Evolutionary conservation across 1,140 invertebrate genomes (phyloP), one percentile per base, ranked within the genome.

Genomic region (Idris sp.): DNA sequence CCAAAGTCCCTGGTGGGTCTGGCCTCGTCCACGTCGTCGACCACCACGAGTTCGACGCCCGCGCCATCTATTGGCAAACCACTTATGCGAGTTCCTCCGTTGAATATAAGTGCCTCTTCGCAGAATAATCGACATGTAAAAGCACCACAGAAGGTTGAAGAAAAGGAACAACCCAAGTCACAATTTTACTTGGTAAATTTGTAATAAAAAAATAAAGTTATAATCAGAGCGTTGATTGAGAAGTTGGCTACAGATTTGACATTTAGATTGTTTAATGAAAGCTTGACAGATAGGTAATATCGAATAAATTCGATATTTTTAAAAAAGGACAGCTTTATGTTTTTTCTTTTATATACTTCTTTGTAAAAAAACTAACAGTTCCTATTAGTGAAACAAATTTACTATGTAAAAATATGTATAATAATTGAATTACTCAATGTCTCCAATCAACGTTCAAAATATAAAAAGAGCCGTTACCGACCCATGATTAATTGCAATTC

Each of bases 141-240:
- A 72, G 83, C 80, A 49, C 28, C 74, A 36, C 80, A 83, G 43
- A 87, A 84, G 26, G 81, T 84, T 19, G 28, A 73, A 8, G 79
- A 76, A 6, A 87, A 87, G 28, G 84, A 86, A 74, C 77, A 78
- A 11, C 84, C 85, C 5, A 87, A 85, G 36, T 89, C 86, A 0
- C 81, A 88, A 43, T 89, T 89, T 81, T 80, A 88, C 76, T 69
- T 89, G 77, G 88, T 89, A 77, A 83, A n/a, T n/a, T n/a, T n/a
- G n/a, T n/a, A n/a, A n/a, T n/a, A n/a, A n/a, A n/a, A n/a, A n/a
- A n/a, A n/a, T n/a, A n/a, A n/a, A n/a, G n/a, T n/a, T n/a, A n/a
- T n/a, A n/a, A n/a, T n/a, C n/a, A n/a, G n/a, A n/a, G n/a, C n/a
- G n/a, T n/a, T n/a, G n/a, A n/a, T n/a, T n/a, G n/a, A n/a, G n/a